Base-by-base conservation (phyloP, 2,113 vertebrate species). In the Lampris incognitus region DNA sequence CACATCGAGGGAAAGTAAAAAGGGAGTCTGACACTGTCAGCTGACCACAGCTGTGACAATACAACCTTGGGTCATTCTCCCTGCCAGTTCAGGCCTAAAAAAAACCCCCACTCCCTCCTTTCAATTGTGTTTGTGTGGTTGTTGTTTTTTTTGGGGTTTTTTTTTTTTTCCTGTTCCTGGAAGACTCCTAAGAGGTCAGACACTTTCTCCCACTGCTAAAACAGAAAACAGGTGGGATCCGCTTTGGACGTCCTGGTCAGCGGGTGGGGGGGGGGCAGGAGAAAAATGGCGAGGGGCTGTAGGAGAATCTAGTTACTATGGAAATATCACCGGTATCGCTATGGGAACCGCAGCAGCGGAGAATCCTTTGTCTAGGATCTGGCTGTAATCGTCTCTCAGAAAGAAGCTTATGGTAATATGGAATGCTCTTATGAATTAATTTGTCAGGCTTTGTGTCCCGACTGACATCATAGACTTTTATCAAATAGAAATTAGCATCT, bases 331-430 rank as follows among this genome's bases (percentile, higher is more conserved):
- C 24, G 69, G 74, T 79, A 91, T 88, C 69, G 86, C 88, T 88
- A 89, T 88, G 88, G 84, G 83, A 91, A 90, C 87, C 73, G 75
- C 64, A 87, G 79, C 71, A 62, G 9, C 78, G 48, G 75, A 59
- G 76, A 62, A 61, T 11, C 44, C 69, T 87, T 85, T 85, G 79
- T 89, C 79, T 86, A 48, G 54, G 72, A 81, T 90, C 62, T 54
- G 57, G 78, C 74, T 78, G 73, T 88, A 89, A 90, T 88, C 82
- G 54, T 90, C 79, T 88, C 82, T 86, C 85, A 89, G 85, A 87
- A 86, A 91, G 88, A 81, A 84, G 88, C 85, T 90, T 87, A 89
- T 88, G 87, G 57, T 91, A 89, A 92, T 90, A 80, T 90, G 74
- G 24, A 65, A 90, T 86, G 88, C 82, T 89, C 84, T 91, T 88